Evolutionary conservation across 2,797 vertebrate species (phyloP).

Genomic region (Pseudomugil gertrudae): DNA sequence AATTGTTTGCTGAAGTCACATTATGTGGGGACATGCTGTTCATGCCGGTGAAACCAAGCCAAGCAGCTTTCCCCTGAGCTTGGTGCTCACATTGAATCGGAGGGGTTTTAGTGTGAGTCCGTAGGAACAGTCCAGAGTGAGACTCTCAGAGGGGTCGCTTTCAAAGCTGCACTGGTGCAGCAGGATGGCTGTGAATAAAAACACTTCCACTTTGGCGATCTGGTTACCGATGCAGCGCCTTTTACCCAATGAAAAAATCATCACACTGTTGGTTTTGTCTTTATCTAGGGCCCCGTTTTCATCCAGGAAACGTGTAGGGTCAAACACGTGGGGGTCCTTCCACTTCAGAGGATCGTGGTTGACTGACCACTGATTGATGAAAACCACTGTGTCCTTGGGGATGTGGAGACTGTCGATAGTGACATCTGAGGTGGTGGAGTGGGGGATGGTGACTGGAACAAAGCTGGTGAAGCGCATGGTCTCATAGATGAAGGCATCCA

Average conservation of each 20-base stretch:
- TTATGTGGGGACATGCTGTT: slow-evolving; percentile 51
- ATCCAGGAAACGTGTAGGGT: slow-evolving; percentile 89
- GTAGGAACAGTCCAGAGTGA: slow-evolving; percentile 87
- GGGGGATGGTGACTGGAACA: slow-evolving; percentile 93
- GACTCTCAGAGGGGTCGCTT: slow-evolving; percentile 82
- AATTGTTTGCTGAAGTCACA: slow-evolving; percentile 72
- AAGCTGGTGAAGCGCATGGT: slow-evolving; percentile 96
- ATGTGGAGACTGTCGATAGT: slow-evolving; percentile 91
- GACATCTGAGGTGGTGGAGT: slow-evolving; percentile 89
- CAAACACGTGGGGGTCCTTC: slow-evolving; percentile 89
- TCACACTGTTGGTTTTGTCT: slow-evolving; percentile 85
- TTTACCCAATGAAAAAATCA: slow-evolving; percentile 93
- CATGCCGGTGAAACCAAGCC: slow-evolving; percentile 80
- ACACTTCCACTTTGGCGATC: slow-evolving; percentile 90
- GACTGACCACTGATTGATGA: slow-evolving; percentile 97
- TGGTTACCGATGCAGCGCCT: slow-evolving; percentile 93
- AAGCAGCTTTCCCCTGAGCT: slow-evolving; percentile 84
- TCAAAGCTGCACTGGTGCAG: slow-evolving; percentile 92
- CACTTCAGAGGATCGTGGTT: slow-evolving; percentile 94
- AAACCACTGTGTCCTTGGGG: slow-evolving; percentile 94
- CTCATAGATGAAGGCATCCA: slow-evolving; percentile 94
- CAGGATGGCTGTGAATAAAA: slow-evolving; percentile 89
- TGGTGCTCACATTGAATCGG: slow-evolving; percentile 84
- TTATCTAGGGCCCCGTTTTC: slow-evolving; percentile 87
- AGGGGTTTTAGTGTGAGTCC: slow-evolving; percentile 92